phyloP scores from a whole-genome alignment of 2,888 invertebrate genomes.

The Eupithecia vulgata region DNA sequence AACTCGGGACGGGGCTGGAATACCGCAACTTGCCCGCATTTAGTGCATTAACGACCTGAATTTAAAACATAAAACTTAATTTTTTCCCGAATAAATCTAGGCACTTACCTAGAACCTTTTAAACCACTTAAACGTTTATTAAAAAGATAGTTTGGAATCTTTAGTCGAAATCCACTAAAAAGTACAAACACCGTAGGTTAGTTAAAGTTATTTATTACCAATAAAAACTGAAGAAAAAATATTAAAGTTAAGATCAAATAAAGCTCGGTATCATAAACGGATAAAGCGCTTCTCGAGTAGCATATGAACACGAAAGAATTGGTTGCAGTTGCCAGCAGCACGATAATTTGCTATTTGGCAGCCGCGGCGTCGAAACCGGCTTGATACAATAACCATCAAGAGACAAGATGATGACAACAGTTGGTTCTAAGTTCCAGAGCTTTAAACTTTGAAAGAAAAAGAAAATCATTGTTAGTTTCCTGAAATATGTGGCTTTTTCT shows the following conservation, averaged over 20 bases:
- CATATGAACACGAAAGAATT: slow-evolving; percentile 24
- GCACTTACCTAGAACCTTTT: neutral
- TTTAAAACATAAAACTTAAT: slow-evolving; percentile 64
- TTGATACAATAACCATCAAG: slow-evolving; percentile 26
- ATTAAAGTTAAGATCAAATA: slow-evolving; percentile 11
- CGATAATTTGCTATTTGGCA: slow-evolving; percentile 40
- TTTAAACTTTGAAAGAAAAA: neutral
- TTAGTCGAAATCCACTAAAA: neutral
- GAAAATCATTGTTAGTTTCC: neutral
- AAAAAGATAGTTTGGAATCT: neutral
- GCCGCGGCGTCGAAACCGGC: slow-evolving; percentile 19
- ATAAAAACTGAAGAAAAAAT: neutral
- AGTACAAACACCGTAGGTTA: neutral
- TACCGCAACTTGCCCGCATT: slow-evolving; percentile 54
- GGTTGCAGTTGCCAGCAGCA: slow-evolving; percentile 27
- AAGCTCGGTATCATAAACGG: slow-evolving; percentile 8
- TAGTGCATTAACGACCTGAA: slow-evolving; percentile 63
- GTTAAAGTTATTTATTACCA: neutral
- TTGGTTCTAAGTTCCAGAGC: slow-evolving; percentile 7
- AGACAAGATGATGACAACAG: slow-evolving; percentile 21
- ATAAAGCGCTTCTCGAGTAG: slow-evolving; percentile 9
- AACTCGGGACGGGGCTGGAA: slow-evolving; percentile 68
- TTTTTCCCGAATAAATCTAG: slow-evolving; percentile 17
- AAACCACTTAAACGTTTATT: slow-evolving; percentile 32
- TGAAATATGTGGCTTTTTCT: neutral